Evolutionary conservation across 2,113 vertebrate species (phyloP).

Genomic region (Anguilla japonica): DNA sequence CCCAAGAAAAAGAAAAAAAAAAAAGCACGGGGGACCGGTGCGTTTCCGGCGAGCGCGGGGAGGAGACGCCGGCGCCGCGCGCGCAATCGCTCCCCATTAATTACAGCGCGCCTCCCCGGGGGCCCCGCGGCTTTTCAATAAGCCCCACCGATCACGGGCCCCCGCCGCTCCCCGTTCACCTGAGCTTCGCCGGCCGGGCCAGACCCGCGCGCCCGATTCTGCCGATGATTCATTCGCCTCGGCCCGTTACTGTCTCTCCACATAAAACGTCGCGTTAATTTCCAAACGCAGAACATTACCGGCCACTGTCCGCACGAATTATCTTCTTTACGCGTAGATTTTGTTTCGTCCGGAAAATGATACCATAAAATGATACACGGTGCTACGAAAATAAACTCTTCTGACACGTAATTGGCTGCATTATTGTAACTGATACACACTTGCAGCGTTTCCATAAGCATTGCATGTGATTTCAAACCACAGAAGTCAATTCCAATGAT

Average conservation of each 20-base stretch:
- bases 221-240: neutral
- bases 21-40: constrained; percentile 7
- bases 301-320: constrained; percentile 49
- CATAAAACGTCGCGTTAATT: constrained; percentile 39
- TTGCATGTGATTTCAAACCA: neutral
- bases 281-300: constrained; percentile 57
- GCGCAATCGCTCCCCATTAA: constrained; percentile 56
- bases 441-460: neutral
- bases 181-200: constrained; percentile 14
- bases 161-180: constrained; percentile 39
- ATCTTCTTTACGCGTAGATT: constrained; percentile 57
- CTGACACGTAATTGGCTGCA: neutral
- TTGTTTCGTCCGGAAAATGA: constrained; percentile 41
- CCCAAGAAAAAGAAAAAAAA: constrained; percentile 25
- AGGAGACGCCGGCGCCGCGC: constrained; percentile 19
- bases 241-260: constrained; percentile 37
- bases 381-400: neutral
- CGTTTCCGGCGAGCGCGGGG: neutral
- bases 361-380: neutral
- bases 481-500: neutral
- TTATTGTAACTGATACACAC: no score
- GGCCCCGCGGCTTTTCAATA: constrained; percentile 21
- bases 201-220: neutral
- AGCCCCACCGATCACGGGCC: constrained; percentile 34
- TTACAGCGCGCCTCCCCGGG: constrained; percentile 46